Conservation (phyloP, 2,113 vertebrate species). For the Ctenodactylus gundi region DNA sequence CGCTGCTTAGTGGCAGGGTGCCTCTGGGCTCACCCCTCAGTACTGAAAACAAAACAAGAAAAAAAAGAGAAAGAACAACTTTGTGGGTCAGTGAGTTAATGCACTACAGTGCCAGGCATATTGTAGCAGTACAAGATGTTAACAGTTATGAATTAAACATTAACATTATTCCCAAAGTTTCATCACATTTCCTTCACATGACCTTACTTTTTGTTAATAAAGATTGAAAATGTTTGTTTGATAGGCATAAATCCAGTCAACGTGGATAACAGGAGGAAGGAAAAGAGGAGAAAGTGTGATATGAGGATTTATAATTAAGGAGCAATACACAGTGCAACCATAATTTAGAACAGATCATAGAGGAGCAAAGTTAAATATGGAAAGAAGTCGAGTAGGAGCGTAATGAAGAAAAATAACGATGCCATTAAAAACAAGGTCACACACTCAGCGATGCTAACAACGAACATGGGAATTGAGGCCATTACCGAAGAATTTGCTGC, state of each 20-base stretch:
- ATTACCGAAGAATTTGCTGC: conserved; percentile 65
- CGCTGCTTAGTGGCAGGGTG: no score
- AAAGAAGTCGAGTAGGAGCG: conserved; percentile 29
- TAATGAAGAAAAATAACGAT: conserved; percentile 58
- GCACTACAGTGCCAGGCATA: accelerated
- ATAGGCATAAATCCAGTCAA: background rate
- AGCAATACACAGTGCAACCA: background rate
- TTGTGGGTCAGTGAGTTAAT: background rate
- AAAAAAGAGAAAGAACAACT: background rate
- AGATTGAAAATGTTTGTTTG: conserved; percentile 15
- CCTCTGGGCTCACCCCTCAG: no score
- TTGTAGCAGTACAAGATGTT: background rate
- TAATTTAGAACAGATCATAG: conserved; percentile 66
- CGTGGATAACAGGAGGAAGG: background rate
- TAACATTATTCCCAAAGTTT: background rate
- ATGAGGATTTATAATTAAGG: conserved; percentile 62
- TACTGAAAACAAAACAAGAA: background rate
- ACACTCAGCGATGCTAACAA: conserved; percentile 49
- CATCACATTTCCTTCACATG: background rate
- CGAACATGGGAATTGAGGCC: conserved; percentile 47
- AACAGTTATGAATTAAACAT: background rate
- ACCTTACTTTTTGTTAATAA: conserved; percentile 13
- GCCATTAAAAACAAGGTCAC: conserved; percentile 73
- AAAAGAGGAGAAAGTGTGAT: background rate
- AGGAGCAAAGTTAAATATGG: conserved; percentile 65